Evolutionary conservation across 1,140 invertebrate genomes (phyloP).

Genomic region (Limonius californicus): DNA sequence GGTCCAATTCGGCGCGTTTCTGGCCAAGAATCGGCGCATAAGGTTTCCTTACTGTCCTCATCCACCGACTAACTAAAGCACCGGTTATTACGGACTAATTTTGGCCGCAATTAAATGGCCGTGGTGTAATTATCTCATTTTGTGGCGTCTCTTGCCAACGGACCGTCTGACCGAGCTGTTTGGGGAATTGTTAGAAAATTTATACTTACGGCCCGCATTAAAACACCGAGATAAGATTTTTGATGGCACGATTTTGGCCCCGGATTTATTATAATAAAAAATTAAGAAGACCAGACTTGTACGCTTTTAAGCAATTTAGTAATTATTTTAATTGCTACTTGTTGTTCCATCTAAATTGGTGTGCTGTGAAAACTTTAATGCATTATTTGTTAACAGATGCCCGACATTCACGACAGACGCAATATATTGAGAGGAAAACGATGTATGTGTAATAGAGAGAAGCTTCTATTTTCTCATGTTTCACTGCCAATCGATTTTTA

Average conservation of each 20-base stretch:
- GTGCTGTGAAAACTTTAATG: too few species aligned
- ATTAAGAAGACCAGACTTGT: neutral
- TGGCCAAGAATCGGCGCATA: neutral
- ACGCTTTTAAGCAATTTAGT: constrained; percentile 2
- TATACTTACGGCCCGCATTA: constrained; percentile 15
- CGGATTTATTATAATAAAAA: neutral
- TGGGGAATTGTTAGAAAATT: constrained; percentile 29
- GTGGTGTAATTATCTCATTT: constrained; percentile 44
- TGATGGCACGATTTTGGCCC: constrained; percentile 9
- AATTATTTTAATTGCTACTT: constrained; percentile 8
- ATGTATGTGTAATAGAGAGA: too few species aligned
- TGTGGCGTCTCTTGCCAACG: constrained; percentile 40
- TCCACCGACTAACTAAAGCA: constrained; percentile 32
- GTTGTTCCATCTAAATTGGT: neutral
- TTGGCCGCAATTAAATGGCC: constrained; percentile 42
- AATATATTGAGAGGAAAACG: too few species aligned
- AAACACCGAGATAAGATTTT: neutral
- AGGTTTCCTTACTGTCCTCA: constrained; percentile 4
- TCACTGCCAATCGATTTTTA: too few species aligned
- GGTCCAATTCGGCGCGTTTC: constrained; percentile 22
- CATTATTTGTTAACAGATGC: too few species aligned
- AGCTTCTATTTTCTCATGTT: too few species aligned
- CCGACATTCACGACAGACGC: too few species aligned
- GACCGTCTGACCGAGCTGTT: constrained; percentile 28
- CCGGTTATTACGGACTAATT: constrained; percentile 43